phyloP scores from a whole-genome alignment of 2,888 invertebrate species.

The Clistopyga incitator region DNA sequence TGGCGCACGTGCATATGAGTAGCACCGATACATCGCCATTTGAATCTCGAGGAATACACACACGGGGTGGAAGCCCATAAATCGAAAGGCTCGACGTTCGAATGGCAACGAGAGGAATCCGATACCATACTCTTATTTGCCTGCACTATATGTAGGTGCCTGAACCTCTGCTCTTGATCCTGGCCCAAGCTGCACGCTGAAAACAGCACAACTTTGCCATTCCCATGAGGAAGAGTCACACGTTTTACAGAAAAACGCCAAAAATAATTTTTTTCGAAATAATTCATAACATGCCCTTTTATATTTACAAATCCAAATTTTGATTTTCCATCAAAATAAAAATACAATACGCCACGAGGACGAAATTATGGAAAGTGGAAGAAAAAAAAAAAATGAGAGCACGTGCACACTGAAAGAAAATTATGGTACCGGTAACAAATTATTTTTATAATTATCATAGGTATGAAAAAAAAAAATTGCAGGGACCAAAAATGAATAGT shows the following conservation, averaged over 20 bases:
- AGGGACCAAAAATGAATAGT: no score
- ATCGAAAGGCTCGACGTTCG: slow-evolving; percentile 59
- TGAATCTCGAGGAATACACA: slow-evolving; percentile 48
- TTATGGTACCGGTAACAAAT: no score
- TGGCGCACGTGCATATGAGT: background rate
- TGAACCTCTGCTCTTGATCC: slow-evolving; percentile 45
- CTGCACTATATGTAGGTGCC: slow-evolving; percentile 33
- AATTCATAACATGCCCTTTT: no score
- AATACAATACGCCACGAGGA: no score
- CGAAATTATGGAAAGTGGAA: no score
- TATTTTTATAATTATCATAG: no score
- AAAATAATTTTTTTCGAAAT: background rate
- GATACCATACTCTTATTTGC: slow-evolving; percentile 50
- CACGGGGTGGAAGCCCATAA: slow-evolving; percentile 57
- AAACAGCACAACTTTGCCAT: slow-evolving; percentile 14
- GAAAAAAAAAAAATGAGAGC: no score
- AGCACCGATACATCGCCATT: slow-evolving; percentile 3
- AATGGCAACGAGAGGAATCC: slow-evolving; percentile 64
- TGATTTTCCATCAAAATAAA: no score
- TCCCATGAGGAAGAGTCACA: slow-evolving; percentile 53
- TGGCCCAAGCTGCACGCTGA: slow-evolving; percentile 21
- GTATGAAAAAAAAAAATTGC: no score
- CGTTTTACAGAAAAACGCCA: slow-evolving; percentile 29
- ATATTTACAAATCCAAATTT: no score
- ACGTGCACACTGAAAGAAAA: no score